phyloP scores from a whole-genome alignment of 2,113 vertebrate species.

The Onychorhynchus coronatus region DNA sequence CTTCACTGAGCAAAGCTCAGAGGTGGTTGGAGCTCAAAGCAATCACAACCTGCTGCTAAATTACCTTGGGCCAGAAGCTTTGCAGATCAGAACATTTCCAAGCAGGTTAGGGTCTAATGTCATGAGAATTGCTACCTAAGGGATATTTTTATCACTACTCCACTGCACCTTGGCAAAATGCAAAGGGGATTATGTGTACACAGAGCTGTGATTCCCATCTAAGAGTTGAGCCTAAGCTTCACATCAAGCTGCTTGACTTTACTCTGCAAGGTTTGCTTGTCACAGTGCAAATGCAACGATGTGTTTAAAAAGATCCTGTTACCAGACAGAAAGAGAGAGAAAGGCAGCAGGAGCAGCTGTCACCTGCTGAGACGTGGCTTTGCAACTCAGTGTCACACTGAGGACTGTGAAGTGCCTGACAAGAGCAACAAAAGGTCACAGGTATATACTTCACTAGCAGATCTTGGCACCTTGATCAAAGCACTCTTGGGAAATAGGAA shows the following conservation, averaged over 20 bases:
- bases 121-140: conserved; percentile 12
- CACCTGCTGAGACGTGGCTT: not conserved
- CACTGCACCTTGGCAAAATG: conserved; percentile 21
- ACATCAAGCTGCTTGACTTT: not conserved
- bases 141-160: not conserved
- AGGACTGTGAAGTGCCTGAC: conserved; percentile 14
- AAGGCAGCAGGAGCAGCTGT: conserved; percentile 18
- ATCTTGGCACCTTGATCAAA: not conserved
- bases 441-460: not conserved
- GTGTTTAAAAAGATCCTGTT: not conserved
- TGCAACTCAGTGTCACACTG: not conserved
- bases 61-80: conserved; percentile 8
- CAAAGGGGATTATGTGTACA: not conserved
- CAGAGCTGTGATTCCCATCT: not conserved
- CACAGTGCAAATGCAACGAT: not conserved
- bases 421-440: not conserved
- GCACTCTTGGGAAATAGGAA: not conserved
- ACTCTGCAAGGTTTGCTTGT: not conserved
- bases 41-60: conserved; percentile 17
- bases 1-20: not conserved
- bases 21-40: not conserved
- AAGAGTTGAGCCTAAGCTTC: not conserved
- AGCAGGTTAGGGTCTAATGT: not conserved
- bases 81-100: not conserved
- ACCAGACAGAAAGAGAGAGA: not conserved